Percentiles rank a stretch among this genome's conserved stretches.
Evolutionary conservation across 2,113 vertebrate genomes (phyloP).

Genomic region (Melanerpes formicivorus): DNA sequence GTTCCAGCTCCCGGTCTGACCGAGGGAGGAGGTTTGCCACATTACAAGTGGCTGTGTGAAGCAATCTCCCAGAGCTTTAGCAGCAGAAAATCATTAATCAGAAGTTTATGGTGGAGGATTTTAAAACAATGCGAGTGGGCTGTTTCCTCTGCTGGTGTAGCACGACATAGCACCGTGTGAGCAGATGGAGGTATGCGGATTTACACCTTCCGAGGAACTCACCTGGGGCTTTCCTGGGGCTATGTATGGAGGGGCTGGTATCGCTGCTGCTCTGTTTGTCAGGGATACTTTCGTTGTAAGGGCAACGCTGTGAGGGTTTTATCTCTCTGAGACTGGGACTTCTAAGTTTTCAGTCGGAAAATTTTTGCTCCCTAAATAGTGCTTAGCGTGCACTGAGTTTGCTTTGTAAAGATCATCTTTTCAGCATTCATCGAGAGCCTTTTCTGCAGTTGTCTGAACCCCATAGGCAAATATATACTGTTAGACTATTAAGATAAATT

Average conservation of each 20-base stretch:
- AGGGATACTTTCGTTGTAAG: background rate
- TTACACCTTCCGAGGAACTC: background rate
- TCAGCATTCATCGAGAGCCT: constrained; percentile 46
- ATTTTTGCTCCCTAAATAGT: constrained; percentile 9
- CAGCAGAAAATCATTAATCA: constrained; percentile 31
- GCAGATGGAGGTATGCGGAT: background rate
- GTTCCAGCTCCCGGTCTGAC: background rate
- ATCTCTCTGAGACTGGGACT: background rate
- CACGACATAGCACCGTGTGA: background rate
- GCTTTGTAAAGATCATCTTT: constrained; percentile 69
- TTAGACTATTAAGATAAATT: constrained; percentile 73
- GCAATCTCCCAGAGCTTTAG: background rate
- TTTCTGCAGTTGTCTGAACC: constrained; percentile 29
- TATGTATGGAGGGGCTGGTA: fast-evolving
- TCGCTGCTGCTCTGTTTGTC: background rate
- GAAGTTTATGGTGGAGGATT: background rate
- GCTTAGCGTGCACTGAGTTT: background rate
- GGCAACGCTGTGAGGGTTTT: background rate
- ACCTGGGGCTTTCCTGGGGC: background rate
- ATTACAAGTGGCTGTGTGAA: constrained; percentile 1
- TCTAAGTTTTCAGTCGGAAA: constrained; percentile 59
- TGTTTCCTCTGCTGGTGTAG: background rate
- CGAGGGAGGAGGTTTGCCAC: background rate
- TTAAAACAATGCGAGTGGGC: background rate
- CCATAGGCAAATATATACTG: constrained; percentile 62